phyloP scores from a whole-genome alignment of 2,888 invertebrate genomes.

The Drosophila hamatofila region DNA sequence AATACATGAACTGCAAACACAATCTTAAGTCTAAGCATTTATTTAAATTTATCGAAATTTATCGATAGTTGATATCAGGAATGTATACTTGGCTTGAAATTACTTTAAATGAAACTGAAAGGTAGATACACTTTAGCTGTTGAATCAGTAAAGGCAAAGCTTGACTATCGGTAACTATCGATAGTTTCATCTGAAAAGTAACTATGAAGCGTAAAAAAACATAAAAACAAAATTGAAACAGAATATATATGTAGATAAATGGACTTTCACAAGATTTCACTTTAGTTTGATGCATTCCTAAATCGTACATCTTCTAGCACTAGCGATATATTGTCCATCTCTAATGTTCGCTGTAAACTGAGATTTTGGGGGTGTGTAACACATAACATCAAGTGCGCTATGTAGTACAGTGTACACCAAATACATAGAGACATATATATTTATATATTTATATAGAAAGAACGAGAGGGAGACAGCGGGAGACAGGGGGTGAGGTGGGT shows the following conservation, averaged over 20 bases:
- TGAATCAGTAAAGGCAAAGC: too few relatives aligned
- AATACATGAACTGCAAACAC: background rate
- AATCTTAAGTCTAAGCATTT: background rate
- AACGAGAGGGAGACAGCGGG: background rate
- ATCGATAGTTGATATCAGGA: background rate
- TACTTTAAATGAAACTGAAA: background rate
- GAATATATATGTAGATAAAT: background rate
- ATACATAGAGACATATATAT: slow-evolving; percentile 1
- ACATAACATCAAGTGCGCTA: slow-evolving; percentile 46
- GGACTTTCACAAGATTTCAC: background rate
- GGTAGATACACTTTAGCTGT: background rate
- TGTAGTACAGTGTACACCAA: slow-evolving; percentile 28
- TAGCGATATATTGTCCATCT: background rate
- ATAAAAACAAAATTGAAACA: background rate
- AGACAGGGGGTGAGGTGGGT: background rate
- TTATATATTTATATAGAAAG: background rate
- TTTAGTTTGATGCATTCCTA: background rate
- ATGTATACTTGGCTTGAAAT: background rate
- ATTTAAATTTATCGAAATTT: background rate
- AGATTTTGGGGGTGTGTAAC: slow-evolving; percentile 9
- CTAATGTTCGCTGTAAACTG: background rate
- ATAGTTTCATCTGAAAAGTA: background rate
- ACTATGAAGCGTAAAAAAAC: background rate
- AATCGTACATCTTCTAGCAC: background rate
- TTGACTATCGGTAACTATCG: background rate